phyloP scores from a whole-genome alignment of 2,888 invertebrate species.

The Rhingia rostrata region DNA sequence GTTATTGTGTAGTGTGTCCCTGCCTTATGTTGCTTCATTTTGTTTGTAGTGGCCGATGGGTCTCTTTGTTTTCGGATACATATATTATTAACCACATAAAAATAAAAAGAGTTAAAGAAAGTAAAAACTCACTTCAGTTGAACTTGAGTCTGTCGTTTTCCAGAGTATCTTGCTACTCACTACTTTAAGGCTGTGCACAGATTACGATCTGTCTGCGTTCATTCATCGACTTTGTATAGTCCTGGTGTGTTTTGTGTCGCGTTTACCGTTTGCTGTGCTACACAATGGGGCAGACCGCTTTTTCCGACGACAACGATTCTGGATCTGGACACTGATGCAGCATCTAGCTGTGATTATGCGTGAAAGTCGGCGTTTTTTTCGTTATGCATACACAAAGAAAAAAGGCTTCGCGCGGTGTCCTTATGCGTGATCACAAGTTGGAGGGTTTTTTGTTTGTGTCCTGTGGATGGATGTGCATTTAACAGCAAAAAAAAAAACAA shows the following conservation, averaged over 20 bases:
- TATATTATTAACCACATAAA: constrained; percentile 51
- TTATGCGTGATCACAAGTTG: constrained; percentile 34
- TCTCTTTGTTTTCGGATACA: constrained; percentile 67
- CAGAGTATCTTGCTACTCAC: constrained; percentile 11
- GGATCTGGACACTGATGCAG: neutral
- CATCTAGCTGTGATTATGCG: constrained; percentile 49
- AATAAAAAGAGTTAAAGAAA: constrained; percentile 23
- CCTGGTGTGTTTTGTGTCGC: constrained; percentile 64
- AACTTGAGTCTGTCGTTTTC: constrained; percentile 13
- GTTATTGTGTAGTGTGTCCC: constrained; percentile 17
- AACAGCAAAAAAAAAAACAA: too few relatives aligned
- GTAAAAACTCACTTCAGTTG: constrained; percentile 30
- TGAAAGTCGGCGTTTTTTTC: constrained; percentile 20
- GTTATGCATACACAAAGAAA: constrained; percentile 22
- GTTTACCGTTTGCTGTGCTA: constrained; percentile 57
- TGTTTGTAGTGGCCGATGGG: constrained; percentile 58
- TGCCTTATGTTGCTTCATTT: constrained; percentile 34
- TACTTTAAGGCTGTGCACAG: constrained; percentile 25
- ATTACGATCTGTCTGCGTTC: constrained; percentile 67
- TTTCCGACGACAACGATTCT: constrained; percentile 7
- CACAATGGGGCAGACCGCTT: constrained; percentile 40
- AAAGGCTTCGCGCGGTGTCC: constrained; percentile 15
- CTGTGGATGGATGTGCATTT: neutral
- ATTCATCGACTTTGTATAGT: constrained; percentile 66
- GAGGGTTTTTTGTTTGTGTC: neutral